phyloP scores from a whole-genome alignment of 2,113 vertebrate genomes.

The Sclerurus mexicanus region DNA sequence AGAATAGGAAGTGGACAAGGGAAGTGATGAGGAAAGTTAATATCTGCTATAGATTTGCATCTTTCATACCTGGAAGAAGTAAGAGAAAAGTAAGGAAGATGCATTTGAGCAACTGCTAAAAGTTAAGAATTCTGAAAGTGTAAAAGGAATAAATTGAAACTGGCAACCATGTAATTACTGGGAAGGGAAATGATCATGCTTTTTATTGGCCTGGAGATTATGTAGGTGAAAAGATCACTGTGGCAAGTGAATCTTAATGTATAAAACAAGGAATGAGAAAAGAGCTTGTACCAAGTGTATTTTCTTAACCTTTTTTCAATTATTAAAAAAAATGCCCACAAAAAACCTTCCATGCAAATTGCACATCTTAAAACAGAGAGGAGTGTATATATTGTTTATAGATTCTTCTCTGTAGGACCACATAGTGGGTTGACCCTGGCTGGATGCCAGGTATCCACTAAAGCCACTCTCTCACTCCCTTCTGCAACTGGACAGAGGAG shows the following conservation, averaged over 20 bases:
- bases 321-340: background rate
- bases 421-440: too few relatives aligned
- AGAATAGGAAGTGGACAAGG: background rate
- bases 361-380: background rate
- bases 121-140: background rate
- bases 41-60: background rate
- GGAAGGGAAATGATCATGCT: background rate
- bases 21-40: background rate
- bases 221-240: background rate
- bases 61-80: background rate
- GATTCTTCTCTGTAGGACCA: background rate
- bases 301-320: background rate
- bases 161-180: slow-evolving; percentile 18
- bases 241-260: background rate
- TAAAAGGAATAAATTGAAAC: slow-evolving; percentile 25
- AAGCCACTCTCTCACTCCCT: too few relatives aligned
- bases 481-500: too few relatives aligned
- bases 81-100: background rate
- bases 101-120: background rate
- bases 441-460: too few relatives aligned
- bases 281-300: background rate
- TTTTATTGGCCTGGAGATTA: slow-evolving; percentile 15
- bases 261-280: background rate
- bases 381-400: background rate
- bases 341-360: background rate